Evolutionary conservation across 2,888 invertebrate species (phyloP).

Genomic region (Acleris emargana): DNA sequence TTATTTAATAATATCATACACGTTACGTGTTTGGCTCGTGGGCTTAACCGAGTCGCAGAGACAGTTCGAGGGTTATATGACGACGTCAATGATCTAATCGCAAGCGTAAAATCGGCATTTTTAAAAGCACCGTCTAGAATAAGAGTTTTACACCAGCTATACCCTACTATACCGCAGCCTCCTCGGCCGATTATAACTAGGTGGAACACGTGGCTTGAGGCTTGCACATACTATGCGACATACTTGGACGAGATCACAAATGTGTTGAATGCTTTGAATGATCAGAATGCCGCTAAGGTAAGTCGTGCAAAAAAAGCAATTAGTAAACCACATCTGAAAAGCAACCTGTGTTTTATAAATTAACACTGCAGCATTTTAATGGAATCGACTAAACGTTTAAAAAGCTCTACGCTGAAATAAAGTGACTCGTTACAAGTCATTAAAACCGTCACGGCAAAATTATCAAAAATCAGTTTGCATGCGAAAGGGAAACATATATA

Average conservation of each 20-base stretch:
- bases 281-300: slow-evolving; percentile 15
- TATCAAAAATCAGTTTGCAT: too few relatives aligned
- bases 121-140: slow-evolving; percentile 6
- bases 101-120: slow-evolving; percentile 1
- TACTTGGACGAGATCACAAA: slow-evolving; percentile 12
- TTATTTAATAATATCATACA: too few relatives aligned
- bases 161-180: slow-evolving; percentile 9
- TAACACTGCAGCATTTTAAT: too few relatives aligned
- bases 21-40: not conserved
- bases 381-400: too few relatives aligned
- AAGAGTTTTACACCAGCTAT: slow-evolving; percentile 1
- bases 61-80: slow-evolving; percentile 7
- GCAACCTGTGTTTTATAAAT: too few relatives aligned
- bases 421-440: too few relatives aligned
- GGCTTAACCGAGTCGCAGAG: slow-evolving; percentile 10
- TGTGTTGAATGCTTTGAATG: slow-evolving; percentile 17
- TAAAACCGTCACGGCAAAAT: too few relatives aligned
- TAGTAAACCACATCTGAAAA: slow-evolving; percentile 5
- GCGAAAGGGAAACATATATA: too few relatives aligned
- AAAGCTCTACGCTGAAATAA: too few relatives aligned
- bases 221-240: slow-evolving; percentile 8
- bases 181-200: slow-evolving; percentile 10
- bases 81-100: slow-evolving; percentile 1
- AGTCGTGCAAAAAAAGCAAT: slow-evolving; percentile 13
- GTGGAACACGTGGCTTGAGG: slow-evolving; percentile 14